These are phyloP conservation scores for Margaritifera margaritifera DNA, from an alignment of 2,888 invertebrate genomes.

Conservation along the genomic window DNA sequence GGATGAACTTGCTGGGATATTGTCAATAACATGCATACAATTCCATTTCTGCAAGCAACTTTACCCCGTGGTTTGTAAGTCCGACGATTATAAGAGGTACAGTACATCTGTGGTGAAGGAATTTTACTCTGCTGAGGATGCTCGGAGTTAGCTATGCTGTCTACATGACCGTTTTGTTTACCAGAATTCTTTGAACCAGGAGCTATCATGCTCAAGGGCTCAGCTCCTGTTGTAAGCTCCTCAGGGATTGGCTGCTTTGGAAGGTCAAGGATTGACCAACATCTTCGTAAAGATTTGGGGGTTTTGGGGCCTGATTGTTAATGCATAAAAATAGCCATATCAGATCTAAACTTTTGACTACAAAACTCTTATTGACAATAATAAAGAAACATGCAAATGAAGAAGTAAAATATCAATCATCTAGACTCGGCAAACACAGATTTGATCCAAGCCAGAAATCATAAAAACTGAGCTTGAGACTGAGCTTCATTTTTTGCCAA, in stretches of 20 bases:
- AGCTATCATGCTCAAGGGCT: constrained; percentile 5
- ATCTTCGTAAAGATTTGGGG: constrained; percentile 45
- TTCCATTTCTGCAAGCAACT: constrained; percentile 32
- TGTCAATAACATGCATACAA: background rate
- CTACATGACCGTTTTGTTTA: constrained; percentile 24
- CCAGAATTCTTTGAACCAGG: constrained; percentile 21
- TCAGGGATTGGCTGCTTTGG: constrained; percentile 52
- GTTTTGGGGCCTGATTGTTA: constrained; percentile 39
- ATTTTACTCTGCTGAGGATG: constrained; percentile 36
- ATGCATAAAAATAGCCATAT: background rate
- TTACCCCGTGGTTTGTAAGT: constrained; percentile 41
- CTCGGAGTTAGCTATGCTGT: constrained; percentile 19
- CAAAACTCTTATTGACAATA: too few species aligned
- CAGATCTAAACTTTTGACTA: too few species aligned
- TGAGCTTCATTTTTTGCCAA: too few species aligned
- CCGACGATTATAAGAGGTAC: constrained; percentile 23
- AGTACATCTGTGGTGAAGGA: constrained; percentile 33
- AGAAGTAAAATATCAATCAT: too few species aligned
- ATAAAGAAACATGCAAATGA: too few species aligned
- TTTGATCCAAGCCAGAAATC: too few species aligned
- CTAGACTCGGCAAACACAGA: too few species aligned
- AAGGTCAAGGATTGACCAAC: constrained; percentile 55
- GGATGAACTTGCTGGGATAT: constrained; percentile 22
- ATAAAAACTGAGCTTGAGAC: too few species aligned
- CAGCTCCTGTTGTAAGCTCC: constrained; percentile 27